Conservation (phyloP, 1,140 invertebrate genomes). For the Coenobita brevimanus region DNA sequence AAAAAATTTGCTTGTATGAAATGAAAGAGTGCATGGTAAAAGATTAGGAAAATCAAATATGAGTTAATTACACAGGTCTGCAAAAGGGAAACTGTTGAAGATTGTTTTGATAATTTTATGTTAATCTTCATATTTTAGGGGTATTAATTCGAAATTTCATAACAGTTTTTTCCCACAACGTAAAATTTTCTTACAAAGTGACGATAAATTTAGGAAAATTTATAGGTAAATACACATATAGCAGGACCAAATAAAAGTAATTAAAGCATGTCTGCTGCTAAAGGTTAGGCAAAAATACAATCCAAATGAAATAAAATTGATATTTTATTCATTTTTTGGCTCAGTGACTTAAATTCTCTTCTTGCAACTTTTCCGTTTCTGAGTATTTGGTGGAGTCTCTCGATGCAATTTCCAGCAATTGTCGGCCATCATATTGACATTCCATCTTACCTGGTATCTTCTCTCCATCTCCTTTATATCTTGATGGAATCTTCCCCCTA, state of each 20-base stretch:
- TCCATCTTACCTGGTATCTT: no score
- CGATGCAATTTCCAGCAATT: background rate
- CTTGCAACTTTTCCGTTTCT: background rate
- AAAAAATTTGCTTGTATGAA: no score
- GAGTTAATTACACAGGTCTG: no score
- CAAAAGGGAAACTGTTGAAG: background rate
- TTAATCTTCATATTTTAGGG: background rate
- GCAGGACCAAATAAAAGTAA: background rate
- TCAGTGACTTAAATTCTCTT: background rate
- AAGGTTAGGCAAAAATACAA: background rate
- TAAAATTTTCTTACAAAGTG: background rate
- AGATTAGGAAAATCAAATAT: no score
- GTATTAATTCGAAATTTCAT: conserved; percentile 3
- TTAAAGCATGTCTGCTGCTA: background rate
- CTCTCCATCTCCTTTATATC: no score
- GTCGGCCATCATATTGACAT: no score
- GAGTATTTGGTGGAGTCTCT: conserved; percentile 1
- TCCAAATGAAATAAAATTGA: background rate
- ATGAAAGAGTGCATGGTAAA: no score
- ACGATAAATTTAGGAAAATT: background rate
- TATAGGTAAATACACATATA: background rate
- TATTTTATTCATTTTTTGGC: background rate
- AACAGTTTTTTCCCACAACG: background rate
- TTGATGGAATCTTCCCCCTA: no score
- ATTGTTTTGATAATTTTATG: background rate